Base-by-base conservation (phyloP, 2,113 vertebrate species). In the Columba livia region DNA sequence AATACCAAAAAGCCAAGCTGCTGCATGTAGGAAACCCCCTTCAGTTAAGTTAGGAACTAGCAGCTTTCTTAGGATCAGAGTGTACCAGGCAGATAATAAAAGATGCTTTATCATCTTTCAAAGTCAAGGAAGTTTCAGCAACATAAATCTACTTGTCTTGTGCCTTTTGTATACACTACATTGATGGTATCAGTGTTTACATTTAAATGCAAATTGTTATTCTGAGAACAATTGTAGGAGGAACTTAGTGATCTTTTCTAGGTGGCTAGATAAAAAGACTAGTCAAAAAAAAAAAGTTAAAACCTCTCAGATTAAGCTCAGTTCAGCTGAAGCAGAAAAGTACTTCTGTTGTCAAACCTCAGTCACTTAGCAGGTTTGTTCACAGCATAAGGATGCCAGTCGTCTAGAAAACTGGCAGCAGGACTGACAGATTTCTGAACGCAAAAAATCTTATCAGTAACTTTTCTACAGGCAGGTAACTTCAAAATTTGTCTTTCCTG, bases 91-190 rank as follows among this genome's bases (percentile, higher is more conserved):
- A 70, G 85, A 21, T 89, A 79, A 62, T 42, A 50, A 57, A 85
- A 83, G 51, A 94, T 17, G 24, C 10, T 23, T 85, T 79, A 69
- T 24, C 29, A 40, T 12, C 65, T 93, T 86, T 85, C n/a, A 77
- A 94, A 88, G 88, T 82, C 81, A 86, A 96, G 79, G 42, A 93
- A 90, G n/a, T 93, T 94, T 93, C 86, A 92, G 81, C 54, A 85
- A 95, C 88, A 89, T 51, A 83, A 82, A 88, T 75, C 31, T 38
- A 85, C 85, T 85, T 95, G 93, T 96, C 94, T 95, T 38, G 97
- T 97, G 96, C 96, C 97, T 97, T 97, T 96, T 86, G 58, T 96
- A 93, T 94, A 95, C 93, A 88, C 77, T 80, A 91, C 78, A 61
- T 86, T 92, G 95, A 87, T 25, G 32, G 69, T 96, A 93, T 79